phyloP scores from a whole-genome alignment of 2,797 vertebrate species.

The Picus viridis region DNA sequence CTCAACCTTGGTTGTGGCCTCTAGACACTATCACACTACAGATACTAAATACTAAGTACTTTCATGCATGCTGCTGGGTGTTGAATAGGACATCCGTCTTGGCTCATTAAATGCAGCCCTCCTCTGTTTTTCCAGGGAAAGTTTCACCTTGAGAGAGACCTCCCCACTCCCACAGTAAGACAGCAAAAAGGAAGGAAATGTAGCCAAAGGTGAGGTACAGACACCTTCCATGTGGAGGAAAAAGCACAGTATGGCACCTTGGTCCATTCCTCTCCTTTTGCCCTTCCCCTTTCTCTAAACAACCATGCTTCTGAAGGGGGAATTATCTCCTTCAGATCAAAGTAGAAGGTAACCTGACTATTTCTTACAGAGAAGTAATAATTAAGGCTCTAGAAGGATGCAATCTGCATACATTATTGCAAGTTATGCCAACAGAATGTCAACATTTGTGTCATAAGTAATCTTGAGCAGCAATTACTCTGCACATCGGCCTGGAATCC shows the following conservation, averaged over 20 bases:
- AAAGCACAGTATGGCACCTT: not conserved
- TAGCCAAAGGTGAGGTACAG: conserved; percentile 13
- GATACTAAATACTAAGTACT: conserved; percentile 37
- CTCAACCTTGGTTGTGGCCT: conserved; percentile 40
- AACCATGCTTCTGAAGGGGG: conserved; percentile 2
- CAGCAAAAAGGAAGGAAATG: not conserved
- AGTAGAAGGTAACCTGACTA: conserved; percentile 78
- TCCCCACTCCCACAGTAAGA: not conserved
- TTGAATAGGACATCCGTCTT: conserved; percentile 50
- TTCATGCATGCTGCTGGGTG: conserved; percentile 1
- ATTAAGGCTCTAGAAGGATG: conserved; percentile 80
- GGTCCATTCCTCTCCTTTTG: not conserved
- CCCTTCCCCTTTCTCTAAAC: conserved; percentile 37
- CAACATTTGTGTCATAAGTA: conserved; percentile 83
- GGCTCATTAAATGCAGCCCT: conserved; percentile 62
- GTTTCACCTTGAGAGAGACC: conserved; percentile 53
- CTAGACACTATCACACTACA: not conserved
- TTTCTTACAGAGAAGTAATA: conserved; percentile 80
- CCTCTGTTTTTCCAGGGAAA: conserved; percentile 37
- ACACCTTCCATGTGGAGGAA: not conserved
- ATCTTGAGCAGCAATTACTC: conserved; percentile 78
- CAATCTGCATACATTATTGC: conserved; percentile 84
- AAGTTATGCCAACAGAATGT: conserved; percentile 85
- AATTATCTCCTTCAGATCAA: conserved; percentile 76
- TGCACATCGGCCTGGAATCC: conserved; percentile 66